phyloP scores from a whole-genome alignment of 2,797 vertebrate species.

The Syndactyla subalaris region DNA sequence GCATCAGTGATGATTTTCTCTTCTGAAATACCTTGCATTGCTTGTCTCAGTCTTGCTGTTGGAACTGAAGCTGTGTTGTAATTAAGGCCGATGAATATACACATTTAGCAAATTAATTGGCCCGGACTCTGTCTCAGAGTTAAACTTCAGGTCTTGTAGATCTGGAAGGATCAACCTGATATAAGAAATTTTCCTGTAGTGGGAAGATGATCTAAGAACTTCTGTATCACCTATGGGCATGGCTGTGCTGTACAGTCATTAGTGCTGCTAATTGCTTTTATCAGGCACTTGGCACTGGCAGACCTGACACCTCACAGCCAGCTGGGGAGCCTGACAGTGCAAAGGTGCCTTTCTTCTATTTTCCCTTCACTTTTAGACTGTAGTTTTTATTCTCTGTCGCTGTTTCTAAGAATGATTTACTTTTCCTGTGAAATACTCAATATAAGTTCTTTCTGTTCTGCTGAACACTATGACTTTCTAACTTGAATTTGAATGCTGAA shows the following conservation, averaged over 20 bases:
- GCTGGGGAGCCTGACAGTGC: not conserved
- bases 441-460: not conserved
- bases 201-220: not conserved
- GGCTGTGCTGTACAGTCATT: not conserved
- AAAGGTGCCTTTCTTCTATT: not conserved
- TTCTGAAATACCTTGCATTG: not conserved
- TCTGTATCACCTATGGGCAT: not conserved
- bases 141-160: not conserved
- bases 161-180: not conserved
- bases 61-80: not conserved
- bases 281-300: not conserved
- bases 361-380: not conserved
- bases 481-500: not conserved
- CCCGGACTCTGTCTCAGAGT: fast-evolving
- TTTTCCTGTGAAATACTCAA: not conserved
- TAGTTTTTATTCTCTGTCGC: not conserved
- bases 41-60: not conserved
- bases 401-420: not conserved
- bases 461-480: not conserved
- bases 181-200: not conserved
- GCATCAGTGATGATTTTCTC: not conserved
- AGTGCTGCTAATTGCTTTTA: not conserved
- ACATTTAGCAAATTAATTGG: not conserved
- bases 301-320: not conserved
- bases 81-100: not conserved